phyloP scores from a whole-genome alignment of 1,140 invertebrate species.

The Drepana arcuata region DNA sequence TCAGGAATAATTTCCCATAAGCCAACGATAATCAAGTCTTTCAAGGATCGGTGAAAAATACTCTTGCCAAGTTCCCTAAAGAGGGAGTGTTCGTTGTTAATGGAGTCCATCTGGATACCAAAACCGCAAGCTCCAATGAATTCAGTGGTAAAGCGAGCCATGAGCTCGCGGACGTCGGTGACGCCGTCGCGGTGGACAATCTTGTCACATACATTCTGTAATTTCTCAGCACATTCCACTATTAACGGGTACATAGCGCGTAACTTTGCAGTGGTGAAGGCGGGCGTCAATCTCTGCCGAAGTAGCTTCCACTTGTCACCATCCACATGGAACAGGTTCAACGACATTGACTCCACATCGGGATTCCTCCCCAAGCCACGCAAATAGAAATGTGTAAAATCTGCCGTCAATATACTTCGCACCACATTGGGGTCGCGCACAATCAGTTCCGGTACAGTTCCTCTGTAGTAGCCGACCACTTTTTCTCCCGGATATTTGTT shows the following conservation, averaged over 20 bases:
- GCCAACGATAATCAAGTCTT: neutral
- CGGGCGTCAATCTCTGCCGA: slow-evolving; percentile 72
- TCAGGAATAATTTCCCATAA: slow-evolving; percentile 19
- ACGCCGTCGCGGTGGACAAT: slow-evolving; percentile 12
- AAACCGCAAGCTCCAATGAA: slow-evolving; percentile 70
- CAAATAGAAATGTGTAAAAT: slow-evolving; percentile 33
- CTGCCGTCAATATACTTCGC: slow-evolving; percentile 26
- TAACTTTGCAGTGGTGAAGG: slow-evolving; percentile 75
- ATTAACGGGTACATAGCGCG: slow-evolving; percentile 71
- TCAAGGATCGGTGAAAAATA: slow-evolving; percentile 21
- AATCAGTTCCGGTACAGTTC: slow-evolving; percentile 29
- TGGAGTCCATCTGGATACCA: slow-evolving; percentile 64
- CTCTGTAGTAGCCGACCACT: slow-evolving; percentile 41
- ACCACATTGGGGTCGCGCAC: slow-evolving; percentile 32
- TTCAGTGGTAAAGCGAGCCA: slow-evolving; percentile 54
- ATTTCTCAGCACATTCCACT: slow-evolving; percentile 42
- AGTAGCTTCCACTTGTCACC: slow-evolving; percentile 74
- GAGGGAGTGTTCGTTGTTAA: slow-evolving; percentile 53
- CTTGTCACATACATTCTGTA: slow-evolving; percentile 38
- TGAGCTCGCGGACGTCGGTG: slow-evolving; percentile 31
- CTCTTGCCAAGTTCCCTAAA: slow-evolving; percentile 56
- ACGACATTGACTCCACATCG: slow-evolving; percentile 30
- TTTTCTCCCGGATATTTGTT: slow-evolving; percentile 35
- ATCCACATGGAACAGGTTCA: slow-evolving; percentile 49
- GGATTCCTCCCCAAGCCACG: slow-evolving; percentile 44